Percentiles rank a stretch among this genome's conserved stretches.
Evolutionary conservation across 2,888 invertebrate genomes (phyloP).

Genomic region (Tillus elongatus): DNA sequence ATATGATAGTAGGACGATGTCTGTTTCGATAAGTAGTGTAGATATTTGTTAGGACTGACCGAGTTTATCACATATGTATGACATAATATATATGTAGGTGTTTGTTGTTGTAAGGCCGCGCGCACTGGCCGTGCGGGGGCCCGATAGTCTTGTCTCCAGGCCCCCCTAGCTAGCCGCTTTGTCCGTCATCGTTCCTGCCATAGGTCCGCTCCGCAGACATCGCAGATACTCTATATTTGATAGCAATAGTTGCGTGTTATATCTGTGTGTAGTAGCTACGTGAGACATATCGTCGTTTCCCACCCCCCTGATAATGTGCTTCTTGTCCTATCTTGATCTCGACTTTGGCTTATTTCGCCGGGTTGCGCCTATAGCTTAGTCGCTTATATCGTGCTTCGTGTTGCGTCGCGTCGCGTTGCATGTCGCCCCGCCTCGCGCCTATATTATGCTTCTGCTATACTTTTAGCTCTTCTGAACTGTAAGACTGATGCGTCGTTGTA

Average conservation of each 20-base stretch:
- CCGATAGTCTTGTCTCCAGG: neutral
- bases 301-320: constrained; percentile 41
- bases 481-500: constrained; percentile 39
- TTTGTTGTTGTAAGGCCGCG: constrained; percentile 40
- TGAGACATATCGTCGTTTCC: constrained; percentile 24
- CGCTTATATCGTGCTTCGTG: neutral
- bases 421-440: neutral
- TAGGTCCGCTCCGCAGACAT: constrained; percentile 30
- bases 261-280: constrained; percentile 25
- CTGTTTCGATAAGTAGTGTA: constrained; percentile 22
- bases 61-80: constrained; percentile 31
- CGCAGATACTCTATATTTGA: constrained; percentile 37
- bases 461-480: constrained; percentile 37
- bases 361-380: too few species aligned
- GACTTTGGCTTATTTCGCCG: too few species aligned
- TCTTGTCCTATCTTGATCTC: too few species aligned
- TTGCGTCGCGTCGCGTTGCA: constrained; percentile 2
- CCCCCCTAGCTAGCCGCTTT: constrained; percentile 38
- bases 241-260: constrained; percentile 42
- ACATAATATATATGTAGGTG: constrained; percentile 32
- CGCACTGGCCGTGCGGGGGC: constrained; percentile 22
- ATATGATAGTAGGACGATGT: constrained; percentile 8
- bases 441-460: constrained; percentile 3
- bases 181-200: constrained; percentile 45
- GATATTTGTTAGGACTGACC: constrained; percentile 40